Conservation (phyloP, 1,140 invertebrate genomes). For the Brachionus paranguensis region DNA sequence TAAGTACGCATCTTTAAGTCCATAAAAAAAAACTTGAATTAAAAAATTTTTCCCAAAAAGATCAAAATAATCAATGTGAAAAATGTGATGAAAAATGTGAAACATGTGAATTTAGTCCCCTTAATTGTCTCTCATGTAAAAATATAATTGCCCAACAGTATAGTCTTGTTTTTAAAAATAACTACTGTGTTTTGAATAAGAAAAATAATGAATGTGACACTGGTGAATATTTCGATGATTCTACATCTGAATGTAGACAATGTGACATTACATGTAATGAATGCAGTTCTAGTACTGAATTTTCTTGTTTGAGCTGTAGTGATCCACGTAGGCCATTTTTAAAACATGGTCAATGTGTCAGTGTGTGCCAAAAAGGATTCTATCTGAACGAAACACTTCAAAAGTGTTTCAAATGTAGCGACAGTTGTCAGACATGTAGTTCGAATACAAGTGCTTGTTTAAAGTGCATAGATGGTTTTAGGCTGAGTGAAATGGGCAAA, state of each 20-base stretch:
- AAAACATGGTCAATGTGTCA: constrained; percentile 8
- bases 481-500: neutral
- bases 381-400: neutral
- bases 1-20: neutral
- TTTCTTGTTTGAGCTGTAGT: neutral
- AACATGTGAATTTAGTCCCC: constrained; percentile 12
- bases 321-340: neutral
- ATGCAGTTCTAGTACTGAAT: neutral
- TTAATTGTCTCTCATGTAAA: constrained; percentile 7
- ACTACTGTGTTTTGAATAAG: neutral
- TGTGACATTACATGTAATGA: constrained; percentile 28
- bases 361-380: neutral
- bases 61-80: constrained; percentile 13
- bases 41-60: neutral
- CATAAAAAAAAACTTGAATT: neutral
- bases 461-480: neutral
- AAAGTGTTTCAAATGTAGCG: constrained; percentile 18
- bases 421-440: constrained; percentile 10
- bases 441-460: neutral
- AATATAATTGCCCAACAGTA: neutral
- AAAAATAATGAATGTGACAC: constrained; percentile 9
- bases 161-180: neutral
- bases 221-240: neutral
- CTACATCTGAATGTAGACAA: neutral
- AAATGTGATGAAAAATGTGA: constrained; percentile 17